Percentiles rank a stretch among this genome's conserved stretches.
phyloP scores from a whole-genome alignment of 2,888 invertebrate genomes.

The Chrysomela aeneicollis region DNA sequence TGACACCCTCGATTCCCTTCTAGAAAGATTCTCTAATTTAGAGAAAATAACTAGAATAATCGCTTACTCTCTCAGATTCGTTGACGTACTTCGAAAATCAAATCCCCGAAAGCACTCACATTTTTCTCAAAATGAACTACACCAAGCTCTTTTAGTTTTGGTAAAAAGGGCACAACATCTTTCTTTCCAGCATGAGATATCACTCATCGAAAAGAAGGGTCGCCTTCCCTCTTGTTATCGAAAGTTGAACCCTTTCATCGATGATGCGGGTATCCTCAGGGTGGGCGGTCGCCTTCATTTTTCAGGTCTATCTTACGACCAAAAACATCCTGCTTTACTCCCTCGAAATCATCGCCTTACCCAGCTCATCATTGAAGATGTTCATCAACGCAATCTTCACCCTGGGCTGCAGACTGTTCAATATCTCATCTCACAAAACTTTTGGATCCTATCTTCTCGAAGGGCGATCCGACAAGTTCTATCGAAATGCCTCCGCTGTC shows the following conservation, averaged over 20 bases:
- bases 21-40: not conserved
- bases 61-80: not conserved
- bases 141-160: not conserved
- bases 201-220: not conserved
- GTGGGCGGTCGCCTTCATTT: not conserved
- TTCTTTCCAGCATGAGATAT: not conserved
- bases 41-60: not conserved
- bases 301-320: not conserved
- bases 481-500: too few species aligned
- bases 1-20: not conserved
- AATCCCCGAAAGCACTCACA: too few species aligned
- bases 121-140: not conserved
- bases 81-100: not conserved
- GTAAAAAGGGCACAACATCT: not conserved
- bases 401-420: conserved; percentile 12
- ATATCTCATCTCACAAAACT: conserved; percentile 12
- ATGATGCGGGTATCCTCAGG: not conserved
- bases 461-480: not conserved
- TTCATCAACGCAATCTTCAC: conserved; percentile 19
- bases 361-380: conserved; percentile 11
- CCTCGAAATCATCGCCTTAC: conserved; percentile 10
- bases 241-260: not conserved
- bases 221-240: not conserved
- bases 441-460: conserved; percentile 18
- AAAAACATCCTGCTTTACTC: conserved; percentile 20